phyloP scores from a whole-genome alignment of 2,888 invertebrate genomes.

The Portevinia maculata region DNA sequence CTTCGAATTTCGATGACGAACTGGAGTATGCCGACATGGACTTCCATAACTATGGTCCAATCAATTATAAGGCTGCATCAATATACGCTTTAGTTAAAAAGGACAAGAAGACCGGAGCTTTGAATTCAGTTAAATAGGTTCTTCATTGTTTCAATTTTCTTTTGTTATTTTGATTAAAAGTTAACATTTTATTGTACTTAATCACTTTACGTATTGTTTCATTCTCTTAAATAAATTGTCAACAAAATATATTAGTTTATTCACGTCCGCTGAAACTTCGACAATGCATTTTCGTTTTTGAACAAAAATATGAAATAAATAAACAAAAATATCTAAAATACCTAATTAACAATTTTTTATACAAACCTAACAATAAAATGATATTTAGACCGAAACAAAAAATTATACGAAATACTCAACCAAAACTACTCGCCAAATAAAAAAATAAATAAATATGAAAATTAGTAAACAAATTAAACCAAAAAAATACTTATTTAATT shows the following conservation, averaged over 20 bases:
- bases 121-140: conserved; percentile 78
- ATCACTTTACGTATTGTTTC: too few relatives aligned
- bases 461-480: conserved; percentile 39
- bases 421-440: conserved; percentile 59
- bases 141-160: conserved; percentile 6
- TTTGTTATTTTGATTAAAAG: too few relatives aligned
- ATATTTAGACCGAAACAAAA: conserved; percentile 53
- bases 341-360: conserved; percentile 43
- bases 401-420: conserved; percentile 31
- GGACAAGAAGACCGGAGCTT: conserved; percentile 81
- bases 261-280: conserved; percentile 39
- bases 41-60: conserved; percentile 94
- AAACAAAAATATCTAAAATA: conserved; percentile 36
- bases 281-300: conserved; percentile 50
- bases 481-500: conserved; percentile 25
- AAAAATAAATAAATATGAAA: conserved; percentile 16
- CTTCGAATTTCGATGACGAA: conserved; percentile 86
- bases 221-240: conserved; percentile 18
- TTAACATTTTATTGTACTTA: too few relatives aligned
- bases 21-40: conserved; percentile 95
- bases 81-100: conserved; percentile 91
- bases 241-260: conserved; percentile 22
- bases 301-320: conserved; percentile 35
- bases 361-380: conserved; percentile 37
- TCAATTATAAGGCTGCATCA: conserved; percentile 95